Base-by-base conservation (phyloP, 2,797 vertebrate species). In the Rhinella marina region DNA sequence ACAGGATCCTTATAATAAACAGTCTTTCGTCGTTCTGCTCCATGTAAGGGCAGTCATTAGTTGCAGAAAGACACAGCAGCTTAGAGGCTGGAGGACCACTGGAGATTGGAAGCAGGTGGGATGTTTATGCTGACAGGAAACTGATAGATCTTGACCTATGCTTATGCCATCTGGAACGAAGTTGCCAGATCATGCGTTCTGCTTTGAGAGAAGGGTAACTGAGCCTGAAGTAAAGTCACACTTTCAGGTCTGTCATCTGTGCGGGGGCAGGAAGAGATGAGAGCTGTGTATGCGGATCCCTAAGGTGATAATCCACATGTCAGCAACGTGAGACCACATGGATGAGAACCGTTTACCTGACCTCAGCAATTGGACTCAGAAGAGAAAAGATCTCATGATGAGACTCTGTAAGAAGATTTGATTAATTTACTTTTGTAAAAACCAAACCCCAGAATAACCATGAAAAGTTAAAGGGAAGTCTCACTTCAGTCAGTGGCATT, bases 121-220 rank as follows among this genome's bases (percentile, higher is more conserved):
- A 62, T 89, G 85, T 86, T 89, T 89, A 86, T 86, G 85, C 73
- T 89, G 84, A 83, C 48, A 89, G 88, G 75, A 89, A 89, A 89
- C 80, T 86, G 84, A 89, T 86, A 89, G 84, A 89, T 86, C 81
- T 89, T 89, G 85, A 89, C 88, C 88, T 86, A 89, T 89, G 64
- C 41, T 68, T 70, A 52, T 89, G 81, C 81, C 88, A 83, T 83
- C 83, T 89, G 85, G 84, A 83, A 89, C 79, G 62, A 86, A 86
- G 72, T 83, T 89, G 56, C 83, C 85, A 86, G 85, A 75, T 89
- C 88, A 89, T 86, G 79, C 50, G 73, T 79, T 86, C 79, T 62
- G 61, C 61, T 50, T 61, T 50, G 59, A 85, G 78, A 80, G 78
- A 86, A 82, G 79, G 25, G 81, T 83, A 89, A 86, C 88, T 86